A percentile compares a stretch with the other conserved stretches of the same genome.
These are phyloP conservation scores for Hololepta plana DNA, from an alignment of 2,888 invertebrate species.

Conservation along the genomic window DNA sequence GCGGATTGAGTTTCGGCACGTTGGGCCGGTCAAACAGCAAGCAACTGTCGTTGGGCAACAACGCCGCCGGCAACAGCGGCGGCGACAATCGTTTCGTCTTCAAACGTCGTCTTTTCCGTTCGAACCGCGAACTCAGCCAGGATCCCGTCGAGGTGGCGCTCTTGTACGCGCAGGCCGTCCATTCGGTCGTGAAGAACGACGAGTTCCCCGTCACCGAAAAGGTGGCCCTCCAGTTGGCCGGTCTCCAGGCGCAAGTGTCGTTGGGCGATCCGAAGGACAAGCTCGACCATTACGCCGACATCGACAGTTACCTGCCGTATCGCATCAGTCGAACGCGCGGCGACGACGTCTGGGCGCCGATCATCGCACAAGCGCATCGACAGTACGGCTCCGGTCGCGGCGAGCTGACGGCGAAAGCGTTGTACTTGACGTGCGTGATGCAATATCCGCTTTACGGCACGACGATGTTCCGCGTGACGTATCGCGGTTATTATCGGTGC, in stretches of 20 bases:
- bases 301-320: constrained; percentile 79
- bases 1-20: too few relatives aligned
- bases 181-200: constrained; percentile 88
- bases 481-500: constrained; percentile 49
- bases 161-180: constrained; percentile 87
- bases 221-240: constrained; percentile 84
- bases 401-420: constrained; percentile 79
- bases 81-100: constrained; percentile 87
- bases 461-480: constrained; percentile 53
- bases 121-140: constrained; percentile 76
- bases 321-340: constrained; percentile 60
- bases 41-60: too few relatives aligned
- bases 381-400: constrained; percentile 86
- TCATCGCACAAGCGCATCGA: constrained; percentile 71
- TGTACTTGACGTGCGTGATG: constrained; percentile 90
- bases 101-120: constrained; percentile 75
- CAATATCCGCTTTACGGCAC: constrained; percentile 66
- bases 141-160: constrained; percentile 91
- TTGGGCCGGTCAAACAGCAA: constrained; percentile 37
- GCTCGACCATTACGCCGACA: constrained; percentile 74
- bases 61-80: too few relatives aligned
- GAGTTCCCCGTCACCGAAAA: constrained; percentile 91
- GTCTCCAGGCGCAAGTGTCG: constrained; percentile 87
- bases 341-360: constrained; percentile 74
- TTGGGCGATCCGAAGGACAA: constrained; percentile 67